Percentiles rank a stretch among this genome's conserved stretches.
phyloP scores from a whole-genome alignment of 2,797 vertebrate species.

The Chromis chromis region DNA sequence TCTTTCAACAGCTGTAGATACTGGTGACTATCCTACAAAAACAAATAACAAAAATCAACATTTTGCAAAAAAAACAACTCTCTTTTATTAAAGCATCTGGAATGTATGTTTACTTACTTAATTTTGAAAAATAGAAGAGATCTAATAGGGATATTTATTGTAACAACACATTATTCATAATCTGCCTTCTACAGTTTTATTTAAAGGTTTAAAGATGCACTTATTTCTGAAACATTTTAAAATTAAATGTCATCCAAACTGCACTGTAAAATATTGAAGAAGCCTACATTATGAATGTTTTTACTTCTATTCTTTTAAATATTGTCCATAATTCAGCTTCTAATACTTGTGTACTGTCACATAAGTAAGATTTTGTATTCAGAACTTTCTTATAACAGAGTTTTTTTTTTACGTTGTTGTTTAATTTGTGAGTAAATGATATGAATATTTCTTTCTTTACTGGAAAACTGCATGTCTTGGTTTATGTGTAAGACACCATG shows the following conservation, averaged over 20 bases:
- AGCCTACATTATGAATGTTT: too few relatives aligned
- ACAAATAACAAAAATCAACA: too few relatives aligned
- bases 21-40: too few relatives aligned
- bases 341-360: too few relatives aligned
- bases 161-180: not conserved
- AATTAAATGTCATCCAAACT: not conserved
- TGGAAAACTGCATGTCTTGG: not conserved
- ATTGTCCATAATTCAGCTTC: too few relatives aligned
- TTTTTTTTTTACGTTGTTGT: not conserved
- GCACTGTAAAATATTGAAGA: not conserved
- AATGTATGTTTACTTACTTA: too few relatives aligned
- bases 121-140: not conserved
- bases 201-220: not conserved
- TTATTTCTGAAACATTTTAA: not conserved
- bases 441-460: too few relatives aligned
- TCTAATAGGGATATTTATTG: not conserved
- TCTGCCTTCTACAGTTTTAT: not conserved
- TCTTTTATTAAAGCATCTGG: not conserved
- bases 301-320: too few relatives aligned
- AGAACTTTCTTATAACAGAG: not conserved
- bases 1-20: too few relatives aligned
- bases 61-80: too few relatives aligned
- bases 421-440: not conserved
- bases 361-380: too few relatives aligned
- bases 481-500: not conserved